phyloP scores from a whole-genome alignment of 2,113 vertebrate genomes.

The Damaliscus lunatus region DNA sequence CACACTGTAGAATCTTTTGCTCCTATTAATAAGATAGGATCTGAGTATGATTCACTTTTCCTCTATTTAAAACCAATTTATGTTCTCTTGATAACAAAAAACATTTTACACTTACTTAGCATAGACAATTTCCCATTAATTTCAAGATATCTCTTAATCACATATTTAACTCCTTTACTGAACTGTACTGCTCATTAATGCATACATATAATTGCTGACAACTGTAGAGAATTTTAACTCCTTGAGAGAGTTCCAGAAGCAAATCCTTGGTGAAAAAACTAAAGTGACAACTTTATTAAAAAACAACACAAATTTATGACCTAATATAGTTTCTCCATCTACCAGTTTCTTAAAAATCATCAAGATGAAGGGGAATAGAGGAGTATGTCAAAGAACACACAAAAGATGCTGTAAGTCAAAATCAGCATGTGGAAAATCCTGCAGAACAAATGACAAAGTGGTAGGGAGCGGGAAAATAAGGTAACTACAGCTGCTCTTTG shows the following conservation, averaged over 20 bases:
- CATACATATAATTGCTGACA: conserved; percentile 55
- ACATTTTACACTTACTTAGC: conserved; percentile 36
- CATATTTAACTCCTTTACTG: conserved; percentile 62
- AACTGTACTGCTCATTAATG: conserved; percentile 65
- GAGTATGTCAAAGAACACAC: neutral
- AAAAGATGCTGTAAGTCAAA: neutral
- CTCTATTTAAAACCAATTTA: conserved; percentile 6
- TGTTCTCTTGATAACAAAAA: neutral
- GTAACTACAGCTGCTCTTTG: neutral
- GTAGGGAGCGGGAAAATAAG: neutral
- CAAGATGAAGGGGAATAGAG: neutral
- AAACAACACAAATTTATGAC: neutral
- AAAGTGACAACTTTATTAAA: conserved; percentile 52
- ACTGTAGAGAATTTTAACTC: conserved; percentile 62
- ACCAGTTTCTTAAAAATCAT: neutral
- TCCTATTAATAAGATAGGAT: neutral
- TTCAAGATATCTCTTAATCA: conserved; percentile 57
- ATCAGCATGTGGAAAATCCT: neutral
- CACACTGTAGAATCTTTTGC: neutral
- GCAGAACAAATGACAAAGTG: neutral
- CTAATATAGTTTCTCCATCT: neutral
- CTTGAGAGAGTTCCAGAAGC: conserved; percentile 1
- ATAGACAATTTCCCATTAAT: conserved; percentile 60
- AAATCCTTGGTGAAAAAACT: conserved; percentile 58
- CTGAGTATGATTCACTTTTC: neutral